Base-by-base conservation (phyloP, 2,113 vertebrate species). In the Campylorhamphus procurvoides region DNA sequence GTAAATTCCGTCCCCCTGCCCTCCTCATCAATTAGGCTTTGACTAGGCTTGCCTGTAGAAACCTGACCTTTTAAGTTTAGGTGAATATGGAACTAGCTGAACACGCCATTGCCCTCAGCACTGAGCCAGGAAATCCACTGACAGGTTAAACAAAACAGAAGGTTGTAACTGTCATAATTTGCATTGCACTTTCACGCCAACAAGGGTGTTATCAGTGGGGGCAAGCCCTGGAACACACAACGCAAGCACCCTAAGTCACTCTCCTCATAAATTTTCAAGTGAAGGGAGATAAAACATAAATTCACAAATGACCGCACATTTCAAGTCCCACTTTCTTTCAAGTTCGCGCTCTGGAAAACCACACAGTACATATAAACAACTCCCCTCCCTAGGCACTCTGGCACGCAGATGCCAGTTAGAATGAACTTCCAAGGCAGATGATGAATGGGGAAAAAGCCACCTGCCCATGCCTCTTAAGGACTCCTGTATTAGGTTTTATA, bases 121-220 rank as follows among this genome's bases (percentile, higher is more conserved):
- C 97, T 97, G 97, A 98, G 98, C 98, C 98, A 98, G 98, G 98
- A 98, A 98, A 98, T 98, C 97, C 97, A 98, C 97, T 98, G 98
- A 98, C 98, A 98, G 96, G 98, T 98, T 98, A 98, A 98, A 98
- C 98, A 98, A 98, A 98, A 98, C 98, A 98, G 98, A 98, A 98
- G 97, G 98, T 98, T 98, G 98, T 98, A 98, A 98, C 98, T 98
- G 98, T 98, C 98, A 98, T 98, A 98, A 98, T 98, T 98, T 98
- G 98, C 98, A 98, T 98, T 98, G 98, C 98, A 98, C 98, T 98
- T 98, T 98, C 98, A 98, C 98, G 97, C 98, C 98, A 98, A 98
- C 98, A 98, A 98, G 98, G 98, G 98, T 98, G 98, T 98, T 98
- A 98, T 98, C 98, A 98, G 98, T 97, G 96, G 97, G 98, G 98